Evolutionary conservation across 2,888 invertebrate genomes (phyloP), one percentile per base, ranked within the genome.

Genomic region (Dolichopus griseipennis): DNA sequence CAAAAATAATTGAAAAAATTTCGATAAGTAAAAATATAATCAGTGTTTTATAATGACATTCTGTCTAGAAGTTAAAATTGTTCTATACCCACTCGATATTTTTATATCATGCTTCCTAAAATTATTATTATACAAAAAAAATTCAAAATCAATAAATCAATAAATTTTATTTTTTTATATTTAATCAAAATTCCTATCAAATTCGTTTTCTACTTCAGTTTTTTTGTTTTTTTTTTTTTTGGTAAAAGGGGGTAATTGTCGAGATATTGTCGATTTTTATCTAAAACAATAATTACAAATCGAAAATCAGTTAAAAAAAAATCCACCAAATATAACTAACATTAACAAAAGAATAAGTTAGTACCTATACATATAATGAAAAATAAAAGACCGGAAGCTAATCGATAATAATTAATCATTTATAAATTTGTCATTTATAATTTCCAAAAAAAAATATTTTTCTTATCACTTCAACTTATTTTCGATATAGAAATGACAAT

Each of bases 381-480:
- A 37, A 37, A 37, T 4, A 52, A 52, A 52, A 52, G 18, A 52
- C 52, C 52, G 52, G 52, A 52, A 52, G 52, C 52, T 52, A 52
- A 52, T 52, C 52, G 52, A 52, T 52, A 52, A 52, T 52, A 52
- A 52, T 52, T 52, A 52, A 52, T 52, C 52, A 52, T 52, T 52
- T 18, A 18, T 52, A 52, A 52, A 18, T 52, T 18, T 52, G 52
- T 52, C 52, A n/a, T 52, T 52, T 52, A 52, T 52, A 18, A 12
- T 52, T 52, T 52, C 52, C 52, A 52, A 52, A 52, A 52, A 52
- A 52, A 52, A 52, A 52, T 2, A 4, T 27, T 27, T 5, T 27
- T 27, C 27, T 27, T 27, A 27, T 27, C 27, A 27, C 27, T 27
- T 27, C 27, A 27, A 27, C 27, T 27, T 5, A 4, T 27, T 4